Conservation (phyloP, 1,140 invertebrate genomes). For the Megalopta genalis region DNA sequence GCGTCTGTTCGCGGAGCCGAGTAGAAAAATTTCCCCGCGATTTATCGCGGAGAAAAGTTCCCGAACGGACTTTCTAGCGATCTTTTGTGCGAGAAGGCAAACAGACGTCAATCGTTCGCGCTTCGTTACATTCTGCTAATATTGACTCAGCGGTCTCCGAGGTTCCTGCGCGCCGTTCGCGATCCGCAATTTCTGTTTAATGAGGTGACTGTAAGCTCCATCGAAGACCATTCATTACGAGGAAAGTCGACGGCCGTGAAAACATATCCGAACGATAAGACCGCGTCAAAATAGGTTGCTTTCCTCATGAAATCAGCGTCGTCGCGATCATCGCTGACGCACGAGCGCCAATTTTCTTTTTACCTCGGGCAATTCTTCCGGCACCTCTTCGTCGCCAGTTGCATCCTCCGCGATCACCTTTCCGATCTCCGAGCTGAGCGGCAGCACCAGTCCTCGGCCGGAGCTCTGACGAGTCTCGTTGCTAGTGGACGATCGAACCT, state of each 20-base stretch:
- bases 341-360: background rate
- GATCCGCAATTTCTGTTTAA: background rate
- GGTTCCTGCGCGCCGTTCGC: background rate
- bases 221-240: background rate
- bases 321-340: too few species aligned
- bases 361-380: conserved; percentile 71
- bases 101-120: background rate
- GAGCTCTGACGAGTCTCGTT: conserved; percentile 77
- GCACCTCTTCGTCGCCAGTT: conserved; percentile 70
- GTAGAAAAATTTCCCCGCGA: background rate
- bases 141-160: background rate
- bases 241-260: background rate
- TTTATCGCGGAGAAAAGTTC: too few species aligned
- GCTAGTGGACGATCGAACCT: conserved; percentile 82
- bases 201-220: background rate
- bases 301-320: too few species aligned
- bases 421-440: conserved; percentile 84
- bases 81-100: background rate
- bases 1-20: background rate
- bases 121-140: background rate
- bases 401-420: conserved; percentile 80
- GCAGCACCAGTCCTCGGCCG: conserved; percentile 82
- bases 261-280: background rate
- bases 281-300: too few species aligned
- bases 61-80: background rate